A percentile compares a stretch with the other conserved stretches of the same genome.
phyloP scores from a whole-genome alignment of 2,113 vertebrate genomes.

The Tretioscincus oriximinensis region DNA sequence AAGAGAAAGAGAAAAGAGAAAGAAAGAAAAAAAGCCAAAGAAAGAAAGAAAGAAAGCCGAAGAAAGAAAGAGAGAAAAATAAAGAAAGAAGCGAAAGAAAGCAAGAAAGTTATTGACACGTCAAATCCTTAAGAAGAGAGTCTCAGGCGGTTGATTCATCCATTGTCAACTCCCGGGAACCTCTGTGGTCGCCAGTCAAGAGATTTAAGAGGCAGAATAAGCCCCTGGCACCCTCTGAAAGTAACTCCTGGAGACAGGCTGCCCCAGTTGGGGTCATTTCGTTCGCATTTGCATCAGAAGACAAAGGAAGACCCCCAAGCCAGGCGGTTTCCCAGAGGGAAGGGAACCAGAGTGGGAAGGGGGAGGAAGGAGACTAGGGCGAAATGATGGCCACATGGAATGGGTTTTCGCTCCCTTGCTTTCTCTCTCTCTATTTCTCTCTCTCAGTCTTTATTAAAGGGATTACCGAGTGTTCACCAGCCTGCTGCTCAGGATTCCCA shows the following conservation, averaged over 20 bases:
- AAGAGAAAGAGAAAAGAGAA: no score
- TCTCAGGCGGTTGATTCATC: background rate
- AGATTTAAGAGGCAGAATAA: background rate
- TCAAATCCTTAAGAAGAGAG: no score
- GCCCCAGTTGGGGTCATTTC: accelerated
- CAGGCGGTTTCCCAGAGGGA: accelerated
- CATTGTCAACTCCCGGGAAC: background rate
- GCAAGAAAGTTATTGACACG: background rate
- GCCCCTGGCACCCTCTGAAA: background rate
- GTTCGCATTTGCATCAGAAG: background rate
- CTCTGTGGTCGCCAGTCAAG: no score
- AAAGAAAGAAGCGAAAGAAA: no score
- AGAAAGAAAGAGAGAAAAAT: no score
- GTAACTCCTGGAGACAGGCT: background rate
- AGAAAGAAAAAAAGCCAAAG: no score
- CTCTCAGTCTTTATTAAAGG: no score
- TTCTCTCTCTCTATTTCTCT: no score
- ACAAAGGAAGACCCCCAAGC: background rate
- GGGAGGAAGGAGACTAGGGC: background rate
- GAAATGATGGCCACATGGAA: background rate
- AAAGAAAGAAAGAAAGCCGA: no score
- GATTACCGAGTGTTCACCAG: no score
- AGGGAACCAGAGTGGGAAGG: accelerated
- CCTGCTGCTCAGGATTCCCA: no score
- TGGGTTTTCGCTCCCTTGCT: no score